Evolutionary conservation across 2,888 invertebrate species (phyloP), one percentile per base, ranked within the genome.

Genomic region (Spicauda simplicius): DNA sequence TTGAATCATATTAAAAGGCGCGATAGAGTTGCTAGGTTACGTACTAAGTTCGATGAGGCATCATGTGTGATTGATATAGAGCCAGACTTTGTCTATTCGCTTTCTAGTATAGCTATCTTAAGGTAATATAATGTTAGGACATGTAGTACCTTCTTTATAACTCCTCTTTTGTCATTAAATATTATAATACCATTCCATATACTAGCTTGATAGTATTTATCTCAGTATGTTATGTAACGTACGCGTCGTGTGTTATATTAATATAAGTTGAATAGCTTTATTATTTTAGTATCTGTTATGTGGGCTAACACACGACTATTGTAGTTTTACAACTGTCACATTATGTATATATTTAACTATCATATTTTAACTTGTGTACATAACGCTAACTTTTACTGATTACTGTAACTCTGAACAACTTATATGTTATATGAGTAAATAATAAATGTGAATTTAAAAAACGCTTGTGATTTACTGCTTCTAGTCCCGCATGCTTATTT

Each of bases 391-490:
- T 79, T 80, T 75, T 80, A 78, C 80, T 77, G 77, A 81, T 84
- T 80, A 81, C 80, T 88, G 88, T 90, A 87, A 79, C 80, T 82
- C 78, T 80, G 76, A 81, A 83, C 78, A 84, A 66, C 54, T 60
- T 60, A 84, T 84, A 25, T 25, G 84, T 87, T 86, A 88, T 82
- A 83, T 80, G 79, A 85, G 77, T 88, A 87, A 87, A 80, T 84
- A 92, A 91, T 90, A 91, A 91, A 91, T 88, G 88, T 91, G 87
- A 82, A 87, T 41, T 84, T 54, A 85, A 90, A 91, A 86, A 78
- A 77, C 69, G 90, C 91, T 91, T 89, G 88, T 91, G 88, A 86
- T 91, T 91, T 91, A 84, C 74, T 91, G 92, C 92, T 91, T 91
- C 71, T 88, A 88, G 90, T 84, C 92, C 91, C 79, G 91, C 91